Percentiles rank a stretch among this genome's conserved stretches.
These are phyloP conservation scores for Carettochelys insculpta DNA, from an alignment of 2,113 vertebrate genomes.

Conservation along the genomic window DNA sequence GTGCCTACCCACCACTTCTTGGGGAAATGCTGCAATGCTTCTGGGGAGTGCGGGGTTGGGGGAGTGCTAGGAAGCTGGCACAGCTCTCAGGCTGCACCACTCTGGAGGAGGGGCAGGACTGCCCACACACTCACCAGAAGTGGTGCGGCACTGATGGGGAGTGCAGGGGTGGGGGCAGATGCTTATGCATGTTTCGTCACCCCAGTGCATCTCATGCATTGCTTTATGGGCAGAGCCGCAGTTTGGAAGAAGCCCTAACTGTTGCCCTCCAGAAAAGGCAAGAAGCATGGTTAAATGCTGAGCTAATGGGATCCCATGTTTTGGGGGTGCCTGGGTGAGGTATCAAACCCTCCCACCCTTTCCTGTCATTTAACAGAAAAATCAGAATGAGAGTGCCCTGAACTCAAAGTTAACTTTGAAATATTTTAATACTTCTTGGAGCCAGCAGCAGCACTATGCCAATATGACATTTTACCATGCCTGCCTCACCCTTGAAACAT, in stretches of 20 bases:
- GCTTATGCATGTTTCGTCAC: too few species aligned
- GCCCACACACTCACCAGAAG: too few species aligned
- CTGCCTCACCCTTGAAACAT: background rate
- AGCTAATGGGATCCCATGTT: background rate
- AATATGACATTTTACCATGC: background rate
- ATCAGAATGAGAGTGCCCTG: background rate
- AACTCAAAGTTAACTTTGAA: background rate
- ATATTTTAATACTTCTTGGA: background rate
- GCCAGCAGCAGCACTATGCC: background rate
- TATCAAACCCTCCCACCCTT: background rate
- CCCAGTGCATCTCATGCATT: too few species aligned
- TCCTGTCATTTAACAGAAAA: background rate
- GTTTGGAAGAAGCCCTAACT: background rate
- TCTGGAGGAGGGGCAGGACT: too few species aligned
- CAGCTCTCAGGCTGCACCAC: too few species aligned
- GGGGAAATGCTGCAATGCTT: too few species aligned
- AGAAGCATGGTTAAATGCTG: background rate
- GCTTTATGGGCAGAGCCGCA: background rate
- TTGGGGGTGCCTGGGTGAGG: background rate
- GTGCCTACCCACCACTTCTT: too few species aligned
- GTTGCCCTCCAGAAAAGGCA: background rate
- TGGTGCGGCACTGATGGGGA: too few species aligned
- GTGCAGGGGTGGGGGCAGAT: too few species aligned
- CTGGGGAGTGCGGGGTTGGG: too few species aligned
- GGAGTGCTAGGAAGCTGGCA: too few species aligned